Conservation (phyloP, 2,888 invertebrate genomes). For the Callyntrura sp. region DNA sequence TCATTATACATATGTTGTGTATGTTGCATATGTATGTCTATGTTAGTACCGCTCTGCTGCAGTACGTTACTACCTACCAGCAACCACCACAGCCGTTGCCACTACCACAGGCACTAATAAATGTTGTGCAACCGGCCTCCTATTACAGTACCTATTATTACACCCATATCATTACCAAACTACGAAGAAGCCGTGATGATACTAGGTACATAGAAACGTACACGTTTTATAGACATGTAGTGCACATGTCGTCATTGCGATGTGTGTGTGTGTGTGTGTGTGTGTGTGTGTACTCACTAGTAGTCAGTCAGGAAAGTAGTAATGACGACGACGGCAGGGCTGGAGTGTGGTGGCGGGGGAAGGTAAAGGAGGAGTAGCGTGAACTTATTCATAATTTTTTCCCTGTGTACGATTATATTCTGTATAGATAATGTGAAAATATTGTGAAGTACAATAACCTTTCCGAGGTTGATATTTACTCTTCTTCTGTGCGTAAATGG, state of each 20-base stretch:
- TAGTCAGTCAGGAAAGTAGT: too few species aligned
- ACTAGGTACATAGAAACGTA: not conserved
- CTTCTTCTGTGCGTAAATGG: conserved; percentile 45
- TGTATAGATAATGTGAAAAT: conserved; percentile 70
- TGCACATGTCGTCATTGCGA: too few species aligned
- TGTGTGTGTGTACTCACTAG: too few species aligned
- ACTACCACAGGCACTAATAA: conserved; percentile 23
- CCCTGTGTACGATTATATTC: conserved; percentile 45
- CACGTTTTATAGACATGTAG: too few species aligned
- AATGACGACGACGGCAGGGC: too few species aligned
- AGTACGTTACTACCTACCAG: not conserved
- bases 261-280: too few species aligned
- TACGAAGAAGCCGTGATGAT: not conserved
- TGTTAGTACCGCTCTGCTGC: not conserved
- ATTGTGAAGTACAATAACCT: conserved; percentile 74
- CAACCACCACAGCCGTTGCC: not conserved
- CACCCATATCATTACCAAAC: conserved; percentile 10
- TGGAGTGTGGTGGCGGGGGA: not conserved
- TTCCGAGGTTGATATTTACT: conserved; percentile 70
- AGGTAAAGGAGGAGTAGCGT: conserved; percentile 7
- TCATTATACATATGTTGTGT: not conserved
- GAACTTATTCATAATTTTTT: conserved; percentile 50
- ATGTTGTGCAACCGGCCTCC: conserved; percentile 45
- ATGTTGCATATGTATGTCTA: conserved; percentile 20
- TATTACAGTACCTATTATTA: conserved; percentile 42